Evolutionary conservation across 2,888 invertebrate species (phyloP), one percentile per base, ranked within the genome.

Genomic region (Apoderus coryli): DNA sequence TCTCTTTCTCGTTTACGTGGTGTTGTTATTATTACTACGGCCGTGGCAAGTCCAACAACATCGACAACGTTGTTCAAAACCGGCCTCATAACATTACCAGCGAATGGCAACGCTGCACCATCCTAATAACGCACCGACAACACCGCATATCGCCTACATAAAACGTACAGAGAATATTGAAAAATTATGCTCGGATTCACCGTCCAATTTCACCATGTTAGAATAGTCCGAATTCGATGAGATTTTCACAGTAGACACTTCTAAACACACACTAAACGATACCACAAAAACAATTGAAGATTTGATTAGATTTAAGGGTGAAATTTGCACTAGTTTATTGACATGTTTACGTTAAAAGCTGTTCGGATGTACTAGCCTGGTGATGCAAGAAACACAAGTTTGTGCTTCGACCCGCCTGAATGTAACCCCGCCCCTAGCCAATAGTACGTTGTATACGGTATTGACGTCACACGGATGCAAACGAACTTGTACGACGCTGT

Each of bases 141-240:
- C 51, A 39, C 25, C 43, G 51, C 46, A 44, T n/a, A n/a, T 53
- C 49, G 50, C 51, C 52, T 50, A 52, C 52, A 53, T 53, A 50
- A 44, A 49, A 51, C 42, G 46, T 47, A 49, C 42, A 43, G 46
- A 47, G 44, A 47, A 45, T 47, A 49, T 50, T 50, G 49, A 49
- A 47, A 49, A 53, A 52, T 53, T 52, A 49, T 47, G 19, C 47
- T 36, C 38, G 38, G 42, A 45, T 44, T 47, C 42, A 40, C 33
- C 42, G 38, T 23, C 31, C 38, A 42, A 37, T 49, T 52, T 47
- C 31, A 31, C 23, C 16, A 25, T 12, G 33, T 45, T 44, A 37
- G n/a, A 32, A 35, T 30, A n/a, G 29, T 41, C 45, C 42, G 40
- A 52, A 45, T 38, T 41, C 27, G 35, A 32, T 35, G 37, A 48